phyloP scores from a whole-genome alignment of 2,113 vertebrate genomes.

The Chaenogobius annularis region DNA sequence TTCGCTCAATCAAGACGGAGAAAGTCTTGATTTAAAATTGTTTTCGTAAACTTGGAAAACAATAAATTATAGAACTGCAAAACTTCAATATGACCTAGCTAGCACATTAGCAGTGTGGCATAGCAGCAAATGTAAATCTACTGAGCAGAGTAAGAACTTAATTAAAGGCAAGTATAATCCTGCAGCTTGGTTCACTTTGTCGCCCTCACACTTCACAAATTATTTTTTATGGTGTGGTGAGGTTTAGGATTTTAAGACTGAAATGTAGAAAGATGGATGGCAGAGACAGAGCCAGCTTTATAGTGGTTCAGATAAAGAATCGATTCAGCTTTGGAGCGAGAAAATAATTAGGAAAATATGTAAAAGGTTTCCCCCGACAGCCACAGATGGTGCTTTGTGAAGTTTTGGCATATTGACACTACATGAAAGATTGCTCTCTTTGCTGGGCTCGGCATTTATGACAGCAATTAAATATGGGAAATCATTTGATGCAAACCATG shows the following conservation, averaged over 20 bases:
- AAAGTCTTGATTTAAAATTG: neutral
- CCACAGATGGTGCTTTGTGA: slow-evolving; percentile 61
- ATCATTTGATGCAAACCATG: slow-evolving; percentile 7
- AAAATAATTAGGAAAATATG: slow-evolving; percentile 61
- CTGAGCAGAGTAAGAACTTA: neutral
- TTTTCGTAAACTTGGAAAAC: neutral
- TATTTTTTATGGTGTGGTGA: slow-evolving; percentile 16
- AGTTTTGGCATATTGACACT: slow-evolving; percentile 36
- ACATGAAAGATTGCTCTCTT: slow-evolving; percentile 43
- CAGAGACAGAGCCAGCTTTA: slow-evolving; percentile 42
- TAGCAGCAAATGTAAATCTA: neutral
- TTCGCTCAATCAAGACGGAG: neutral
- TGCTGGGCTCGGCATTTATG: slow-evolving; percentile 38
- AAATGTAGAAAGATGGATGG: slow-evolving; percentile 28
- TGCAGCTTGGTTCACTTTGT: slow-evolving; percentile 2
- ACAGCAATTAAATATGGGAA: slow-evolving; percentile 13
- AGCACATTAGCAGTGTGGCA: neutral
- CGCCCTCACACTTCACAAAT: slow-evolving; percentile 15
- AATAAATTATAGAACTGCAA: neutral
- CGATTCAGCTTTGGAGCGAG: slow-evolving; percentile 37
- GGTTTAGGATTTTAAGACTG: slow-evolving; percentile 13
- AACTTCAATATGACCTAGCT: neutral
- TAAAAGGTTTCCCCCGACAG: slow-evolving; percentile 37
- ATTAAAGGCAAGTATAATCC: neutral
- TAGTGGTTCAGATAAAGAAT: slow-evolving; percentile 56